Base-by-base conservation (phyloP, 1,140 invertebrate species). In the Formica exsecta region DNA sequence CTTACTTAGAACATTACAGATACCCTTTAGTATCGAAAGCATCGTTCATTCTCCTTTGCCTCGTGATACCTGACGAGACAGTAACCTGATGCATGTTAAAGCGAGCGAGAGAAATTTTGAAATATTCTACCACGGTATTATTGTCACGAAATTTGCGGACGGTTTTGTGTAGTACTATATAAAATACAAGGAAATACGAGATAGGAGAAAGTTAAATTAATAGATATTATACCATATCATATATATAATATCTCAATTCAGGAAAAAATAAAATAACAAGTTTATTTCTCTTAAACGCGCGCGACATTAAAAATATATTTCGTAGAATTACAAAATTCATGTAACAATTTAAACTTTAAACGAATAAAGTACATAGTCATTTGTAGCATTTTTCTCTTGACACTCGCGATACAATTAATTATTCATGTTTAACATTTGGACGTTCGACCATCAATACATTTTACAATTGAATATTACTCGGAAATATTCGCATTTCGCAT, bases 71-170 rank as follows among this genome's bases (percentile, higher is more conserved):
- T 29, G 36, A 66, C 41, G 61, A 36, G 65, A 73, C 8, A 38
- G 22, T n/a, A 44, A n/a, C 11, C 8, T 41, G 38, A 77, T 68
- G 13, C 32, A 13, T 25, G 44, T n/a, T 54, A 36, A 65, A 79
- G 29, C 41, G 29, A 66, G 19, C 13, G 41, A 79, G 13, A 38
- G 44, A 32, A 80, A 54, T 80, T 79, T 79, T 36, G 13, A 54
- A 68, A 54, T n/a, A 16, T 76, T 64, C 32, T 13, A 29, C 19
- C 57, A 25, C 3, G 22, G 16, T 36, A 64, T 64, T 64, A 64
- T 64, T 64, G 25, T 76, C 13, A n/a, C 19, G 48, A 16, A 51
- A 51, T 51, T 64, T 16, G 13, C 22, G 2, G 2, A 41, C 9
- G 29, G 5, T 62, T 76, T 76, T 76, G 36, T 76, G 36, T 61